Base-by-base conservation (phyloP, 2,797 vertebrate genomes). In the Bradypodion ventrale region DNA sequence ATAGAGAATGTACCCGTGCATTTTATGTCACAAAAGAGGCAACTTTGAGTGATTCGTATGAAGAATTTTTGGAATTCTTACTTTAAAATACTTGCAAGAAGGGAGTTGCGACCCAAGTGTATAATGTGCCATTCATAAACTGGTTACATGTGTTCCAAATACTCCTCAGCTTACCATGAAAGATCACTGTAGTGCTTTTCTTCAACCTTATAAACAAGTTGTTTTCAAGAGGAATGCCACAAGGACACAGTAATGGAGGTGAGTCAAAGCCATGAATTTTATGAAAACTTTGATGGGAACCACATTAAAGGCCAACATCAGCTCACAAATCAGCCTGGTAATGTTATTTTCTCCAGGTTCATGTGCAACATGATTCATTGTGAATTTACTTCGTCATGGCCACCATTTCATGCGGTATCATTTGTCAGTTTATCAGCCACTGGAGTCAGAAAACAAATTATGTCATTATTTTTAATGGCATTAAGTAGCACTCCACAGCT, bases 291-390 rank as follows among this genome's bases (percentile, higher is more conserved):
- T 88, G 92, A 94, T 87, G 83, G 89, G 91, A 92, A 87, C 72
- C 88, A 72, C 85, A 93, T 84, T 92, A 93, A 93, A 89, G 88
- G 87, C 85, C 70, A 87, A 75, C 81, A 88, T 75, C 85, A 88
- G 82, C 87, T 74, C 89, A 93, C 90, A 91, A 89, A 92, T 93
- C 90, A 89, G 89, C 78, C 88, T 89, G 86, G 91, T 83, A 85
- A 75, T 87, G 81, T 65, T 87, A 75, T 89, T 86, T 63, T 68
- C 74, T 88, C 76, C 88, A 86, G 5, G 80, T 74, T 89, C 75
- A 68, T 86, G 82, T n/a, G 83, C 82, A 85, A 66, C 84, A 44
- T 75, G 83, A 93, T 86, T 89, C 84, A 90, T 85, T 85, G 80
- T 77, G 91, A 89, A 92, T 87, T 91, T 27, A 44, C 81, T 92